These are phyloP conservation scores for Eledone cirrhosa DNA, from an alignment of 2,888 invertebrate species.

Conservation along the genomic window DNA sequence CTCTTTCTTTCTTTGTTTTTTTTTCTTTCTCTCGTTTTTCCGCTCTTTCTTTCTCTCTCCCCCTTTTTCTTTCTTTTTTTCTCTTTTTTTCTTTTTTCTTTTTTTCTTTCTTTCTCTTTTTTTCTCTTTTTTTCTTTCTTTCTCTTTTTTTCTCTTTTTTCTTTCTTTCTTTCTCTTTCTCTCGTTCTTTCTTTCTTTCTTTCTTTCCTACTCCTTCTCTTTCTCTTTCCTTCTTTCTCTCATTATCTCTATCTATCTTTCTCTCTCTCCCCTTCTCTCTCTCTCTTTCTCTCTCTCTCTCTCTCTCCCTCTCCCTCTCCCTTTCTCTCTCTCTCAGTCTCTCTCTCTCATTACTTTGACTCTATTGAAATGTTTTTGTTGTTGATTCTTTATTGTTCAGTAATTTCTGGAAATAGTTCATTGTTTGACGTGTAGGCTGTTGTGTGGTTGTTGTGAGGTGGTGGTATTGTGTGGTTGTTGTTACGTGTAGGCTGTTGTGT, in stretches of 20 bases:
- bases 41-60: neutral
- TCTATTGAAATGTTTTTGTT: too few relatives aligned
- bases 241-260: neutral
- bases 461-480: too few relatives aligned
- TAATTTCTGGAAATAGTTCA: too few relatives aligned
- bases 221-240: neutral
- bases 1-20: neutral
- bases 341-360: too few relatives aligned
- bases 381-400: too few relatives aligned
- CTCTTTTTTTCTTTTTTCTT: neutral
- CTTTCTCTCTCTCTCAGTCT: neutral
- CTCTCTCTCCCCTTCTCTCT: neutral
- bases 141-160: neutral
- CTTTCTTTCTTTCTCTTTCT: neutral
- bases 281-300: neutral
- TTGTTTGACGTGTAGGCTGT: too few relatives aligned
- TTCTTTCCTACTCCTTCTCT: neutral
- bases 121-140: neutral
- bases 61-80: neutral
- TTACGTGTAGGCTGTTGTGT: too few relatives aligned
- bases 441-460: too few relatives aligned
- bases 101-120: neutral
- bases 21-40: neutral
- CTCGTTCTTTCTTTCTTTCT: neutral
- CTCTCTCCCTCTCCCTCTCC: neutral